These are phyloP conservation scores for Alauda arvensis DNA, from an alignment of 2,797 vertebrate species.

Conservation along the genomic window DNA sequence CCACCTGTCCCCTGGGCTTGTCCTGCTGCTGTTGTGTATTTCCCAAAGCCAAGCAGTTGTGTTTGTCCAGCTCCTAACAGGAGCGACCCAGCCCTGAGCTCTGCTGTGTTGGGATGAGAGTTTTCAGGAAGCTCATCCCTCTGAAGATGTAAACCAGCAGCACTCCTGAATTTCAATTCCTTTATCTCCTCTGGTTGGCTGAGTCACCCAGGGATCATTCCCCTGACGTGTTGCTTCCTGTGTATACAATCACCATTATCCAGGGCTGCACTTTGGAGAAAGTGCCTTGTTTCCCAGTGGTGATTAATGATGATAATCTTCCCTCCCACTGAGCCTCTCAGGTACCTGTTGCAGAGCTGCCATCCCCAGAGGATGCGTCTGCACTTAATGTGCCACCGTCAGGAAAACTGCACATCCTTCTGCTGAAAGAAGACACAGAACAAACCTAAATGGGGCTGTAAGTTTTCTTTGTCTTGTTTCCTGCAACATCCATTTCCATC, in stretches of 20 bases:
- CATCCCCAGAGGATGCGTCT: not conserved
- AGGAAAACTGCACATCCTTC: not conserved
- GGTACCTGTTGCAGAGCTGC: conserved; percentile 18
- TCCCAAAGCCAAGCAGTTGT: rapidly evolving
- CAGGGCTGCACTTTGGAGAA: not conserved
- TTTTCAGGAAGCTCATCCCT: not conserved
- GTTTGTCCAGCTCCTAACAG: not conserved
- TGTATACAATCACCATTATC: not conserved
- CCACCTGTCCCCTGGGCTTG: not conserved
- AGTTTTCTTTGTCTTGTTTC: not conserved
- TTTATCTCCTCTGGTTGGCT: not conserved
- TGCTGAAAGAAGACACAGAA: not conserved
- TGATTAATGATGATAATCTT: conserved; percentile 8
- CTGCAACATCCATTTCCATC: not conserved
- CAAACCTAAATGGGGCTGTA: not conserved
- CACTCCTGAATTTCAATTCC: not conserved
- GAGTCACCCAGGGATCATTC: not conserved
- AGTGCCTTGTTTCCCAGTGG: not conserved
- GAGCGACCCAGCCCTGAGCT: not conserved
- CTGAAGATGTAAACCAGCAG: not conserved
- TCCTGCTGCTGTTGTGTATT: not conserved
- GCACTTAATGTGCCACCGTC: not conserved
- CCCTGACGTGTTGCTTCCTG: not conserved
- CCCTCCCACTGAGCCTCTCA: not conserved
- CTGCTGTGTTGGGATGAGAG: rapidly evolving